Percentiles rank a stretch among this genome's conserved stretches.
These are phyloP conservation scores for Callorhinus ursinus DNA, from an alignment of 2,113 vertebrate genomes.

Conservation along the genomic window DNA sequence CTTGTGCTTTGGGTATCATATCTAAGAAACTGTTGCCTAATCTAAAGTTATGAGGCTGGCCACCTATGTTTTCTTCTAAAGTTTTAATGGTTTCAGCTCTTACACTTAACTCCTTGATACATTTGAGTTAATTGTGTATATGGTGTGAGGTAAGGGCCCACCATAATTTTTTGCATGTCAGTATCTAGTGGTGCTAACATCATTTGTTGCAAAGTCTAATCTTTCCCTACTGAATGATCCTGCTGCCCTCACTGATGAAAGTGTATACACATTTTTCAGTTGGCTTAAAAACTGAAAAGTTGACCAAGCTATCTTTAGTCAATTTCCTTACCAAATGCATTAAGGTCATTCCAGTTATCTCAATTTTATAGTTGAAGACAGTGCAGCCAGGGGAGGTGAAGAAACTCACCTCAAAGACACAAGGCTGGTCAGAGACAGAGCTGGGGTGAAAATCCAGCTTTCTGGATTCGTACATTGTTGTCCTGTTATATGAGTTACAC, in stretches of 20 bases:
- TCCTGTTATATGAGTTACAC: not conserved
- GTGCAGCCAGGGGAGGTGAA: not conserved
- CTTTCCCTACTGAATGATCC: not conserved
- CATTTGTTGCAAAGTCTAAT: not conserved
- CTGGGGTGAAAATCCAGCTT: not conserved
- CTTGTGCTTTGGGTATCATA: not conserved
- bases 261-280: not conserved
- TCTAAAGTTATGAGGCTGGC: not conserved
- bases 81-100: not conserved
- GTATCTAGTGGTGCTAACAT: accelerated
- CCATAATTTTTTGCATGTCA: not conserved
- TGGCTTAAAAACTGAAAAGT: not conserved
- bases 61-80: not conserved
- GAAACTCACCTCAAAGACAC: not conserved
- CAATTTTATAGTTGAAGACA: not conserved
- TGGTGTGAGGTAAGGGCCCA: not conserved
- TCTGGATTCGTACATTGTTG: not conserved
- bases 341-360: not conserved
- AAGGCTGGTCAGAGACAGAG: not conserved
- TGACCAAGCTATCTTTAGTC: not conserved
- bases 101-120: not conserved
- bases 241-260: not conserved
- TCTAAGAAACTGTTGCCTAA: not conserved
- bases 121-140: not conserved
- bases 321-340: not conserved